phyloP scores from a whole-genome alignment of 2,888 invertebrate genomes.

The Drosophila atripex region DNA sequence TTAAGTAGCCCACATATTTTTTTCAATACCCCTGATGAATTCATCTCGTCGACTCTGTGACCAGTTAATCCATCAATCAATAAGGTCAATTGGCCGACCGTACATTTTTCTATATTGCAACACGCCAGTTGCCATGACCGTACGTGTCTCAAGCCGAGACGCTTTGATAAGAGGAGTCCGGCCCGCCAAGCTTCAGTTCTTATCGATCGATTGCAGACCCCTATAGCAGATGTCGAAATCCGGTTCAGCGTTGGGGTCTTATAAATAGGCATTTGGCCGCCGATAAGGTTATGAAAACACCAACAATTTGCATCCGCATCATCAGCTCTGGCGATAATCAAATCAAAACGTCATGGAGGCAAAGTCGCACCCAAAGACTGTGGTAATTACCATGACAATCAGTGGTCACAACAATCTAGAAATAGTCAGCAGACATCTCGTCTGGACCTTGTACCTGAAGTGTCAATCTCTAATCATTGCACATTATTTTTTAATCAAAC shows the following conservation, averaged over 20 bases:
- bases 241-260: conserved; percentile 33
- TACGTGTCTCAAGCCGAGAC: conserved; percentile 21
- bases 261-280: conserved; percentile 17
- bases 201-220: conserved; percentile 27
- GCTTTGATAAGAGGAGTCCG: conserved; percentile 27
- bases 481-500: conserved; percentile 6
- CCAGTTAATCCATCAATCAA: conserved; percentile 16
- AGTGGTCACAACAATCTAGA: not conserved
- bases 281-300: conserved; percentile 21
- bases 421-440: conserved; percentile 24
- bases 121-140: conserved; percentile 20
- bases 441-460: conserved; percentile 18
- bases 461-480: conserved; percentile 3
- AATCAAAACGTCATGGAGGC: conserved; percentile 19
- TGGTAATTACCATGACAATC: not conserved
- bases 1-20: not conserved
- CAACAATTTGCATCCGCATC: conserved; percentile 29
- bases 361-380: conserved; percentile 11
- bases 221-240: conserved; percentile 29
- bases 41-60: not conserved
- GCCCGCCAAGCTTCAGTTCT: conserved; percentile 25
- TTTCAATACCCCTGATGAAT: not conserved
- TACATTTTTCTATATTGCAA: not conserved
- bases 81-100: conserved; percentile 20
- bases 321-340: not conserved